Conservation (phyloP, 2,113 vertebrate species). For the Zosterops pallidus region DNA sequence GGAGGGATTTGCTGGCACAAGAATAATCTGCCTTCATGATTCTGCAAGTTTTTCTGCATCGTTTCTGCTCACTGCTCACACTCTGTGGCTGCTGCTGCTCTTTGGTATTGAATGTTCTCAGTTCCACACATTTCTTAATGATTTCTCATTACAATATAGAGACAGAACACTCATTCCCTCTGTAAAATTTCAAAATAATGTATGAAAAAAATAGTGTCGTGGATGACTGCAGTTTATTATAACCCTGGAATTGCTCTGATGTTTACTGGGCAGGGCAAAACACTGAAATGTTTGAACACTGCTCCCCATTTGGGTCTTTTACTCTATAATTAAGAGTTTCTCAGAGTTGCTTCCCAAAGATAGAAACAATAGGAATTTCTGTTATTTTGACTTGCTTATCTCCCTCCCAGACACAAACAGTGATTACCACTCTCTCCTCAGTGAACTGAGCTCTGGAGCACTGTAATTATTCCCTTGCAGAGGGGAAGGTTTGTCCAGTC, state of each 20-base stretch:
- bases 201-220: not conserved
- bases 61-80: not conserved
- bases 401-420: conserved; percentile 19
- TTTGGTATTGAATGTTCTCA: not conserved
- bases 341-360: not conserved
- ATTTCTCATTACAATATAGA: not conserved
- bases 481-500: not conserved
- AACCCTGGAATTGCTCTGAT: not conserved
- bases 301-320: not conserved
- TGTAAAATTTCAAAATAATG: not conserved
- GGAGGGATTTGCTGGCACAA: not conserved
- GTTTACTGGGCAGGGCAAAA: not conserved
- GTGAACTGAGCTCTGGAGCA: not conserved
- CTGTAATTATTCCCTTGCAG: conserved; percentile 51
- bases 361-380: not conserved
- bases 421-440: conserved; percentile 38
- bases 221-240: not conserved
- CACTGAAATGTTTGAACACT: not conserved
- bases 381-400: conserved; percentile 48
- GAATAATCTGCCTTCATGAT: not conserved
- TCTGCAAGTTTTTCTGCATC: not conserved
- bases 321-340: not conserved
- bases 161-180: not conserved
- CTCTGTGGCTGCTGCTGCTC: not conserved
- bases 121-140: not conserved